Evolutionary conservation across 2,888 invertebrate genomes (phyloP), one percentile per base, ranked within the genome.

Genomic region (Anticlea derivata): DNA sequence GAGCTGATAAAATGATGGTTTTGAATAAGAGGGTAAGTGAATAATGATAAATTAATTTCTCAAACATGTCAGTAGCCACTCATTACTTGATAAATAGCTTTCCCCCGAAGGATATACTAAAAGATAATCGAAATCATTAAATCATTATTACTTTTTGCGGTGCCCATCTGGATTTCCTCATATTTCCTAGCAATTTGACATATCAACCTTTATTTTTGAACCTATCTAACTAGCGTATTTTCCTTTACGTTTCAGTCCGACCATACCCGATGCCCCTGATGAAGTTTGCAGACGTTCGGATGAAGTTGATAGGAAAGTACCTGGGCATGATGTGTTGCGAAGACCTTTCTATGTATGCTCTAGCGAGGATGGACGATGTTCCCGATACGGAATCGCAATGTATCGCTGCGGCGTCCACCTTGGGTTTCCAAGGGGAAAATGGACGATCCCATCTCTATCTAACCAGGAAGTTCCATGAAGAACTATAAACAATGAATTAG

Each of bases 281-380:
- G 53, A 80, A 73, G 50, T 68, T 78, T 11, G 80, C 84, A 7
- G 84, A 86, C 43, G 65, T 86, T 11, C 71, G 85, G 22, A 65
- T 87, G 66, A 87, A 86, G 63, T 57, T 79, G 29, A 70, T 79
- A 22, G 79, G 70, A 1, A 66, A 71, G 8, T 73, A 68, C 55
- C 56, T 87, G 38, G 86, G 76, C 22, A 81, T 87, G 80, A 83
- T 86, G 78, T 76, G 81, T 55, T 87, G 87, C 44, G 86, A 86
- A 53, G 84, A 86, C 35, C 44, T 75, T 13, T 79, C 83, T 3
- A 80, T 79, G 1, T 86, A 75, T 47, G 82, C 75, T 0, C 41
- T 87, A 26, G 70, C 75, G 5, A 69, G 78, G 33, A 48, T 75
- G 7, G 66, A 72, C 26, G 73, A 80, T 38, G 38, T 86, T 44